phyloP scores from a whole-genome alignment of 2,888 invertebrate genomes.

The Drosophila paramelanica region DNA sequence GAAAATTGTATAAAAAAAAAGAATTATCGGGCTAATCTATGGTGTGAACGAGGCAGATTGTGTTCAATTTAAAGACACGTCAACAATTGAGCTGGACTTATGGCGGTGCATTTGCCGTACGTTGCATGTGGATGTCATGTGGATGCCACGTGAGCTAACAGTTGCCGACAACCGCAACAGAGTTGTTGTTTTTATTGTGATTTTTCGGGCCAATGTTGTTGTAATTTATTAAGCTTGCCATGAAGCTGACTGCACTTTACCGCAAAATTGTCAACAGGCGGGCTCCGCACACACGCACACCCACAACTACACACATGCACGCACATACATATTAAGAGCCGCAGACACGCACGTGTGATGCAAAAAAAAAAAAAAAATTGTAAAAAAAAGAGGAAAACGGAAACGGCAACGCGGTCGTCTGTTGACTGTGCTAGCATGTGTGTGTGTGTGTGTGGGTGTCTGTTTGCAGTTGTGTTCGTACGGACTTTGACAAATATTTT shows the following conservation, averaged over 20 bases:
- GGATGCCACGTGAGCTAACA: neutral
- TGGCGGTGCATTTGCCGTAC: neutral
- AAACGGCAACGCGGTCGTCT: conserved; percentile 54
- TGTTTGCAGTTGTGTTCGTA: conserved; percentile 49
- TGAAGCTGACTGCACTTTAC: conserved; percentile 60
- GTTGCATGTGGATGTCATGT: conserved; percentile 1
- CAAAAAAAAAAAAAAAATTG: conserved; percentile 35
- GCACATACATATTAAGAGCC: conserved; percentile 20
- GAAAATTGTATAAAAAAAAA: too few species aligned
- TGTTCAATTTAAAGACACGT: neutral
- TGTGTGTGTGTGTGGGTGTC: conserved; percentile 11
- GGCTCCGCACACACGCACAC: conserved; percentile 14
- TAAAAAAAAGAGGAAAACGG: conserved; percentile 65
- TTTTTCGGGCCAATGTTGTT: conserved; percentile 19
- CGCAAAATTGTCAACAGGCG: conserved; percentile 65
- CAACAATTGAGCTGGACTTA: neutral
- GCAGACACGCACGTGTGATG: conserved; percentile 60
- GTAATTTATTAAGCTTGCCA: conserved; percentile 49
- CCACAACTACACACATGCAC: neutral
- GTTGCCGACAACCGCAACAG: neutral
- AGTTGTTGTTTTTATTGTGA: conserved; percentile 2
- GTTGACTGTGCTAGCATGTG: conserved; percentile 22
- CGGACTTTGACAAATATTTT: conserved; percentile 67
- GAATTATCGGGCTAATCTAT: too few species aligned
- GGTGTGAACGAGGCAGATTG: neutral